These are phyloP conservation scores for Cosmopolites sordidus DNA, from an alignment of 2,888 invertebrate species.

Conservation along the genomic window DNA sequence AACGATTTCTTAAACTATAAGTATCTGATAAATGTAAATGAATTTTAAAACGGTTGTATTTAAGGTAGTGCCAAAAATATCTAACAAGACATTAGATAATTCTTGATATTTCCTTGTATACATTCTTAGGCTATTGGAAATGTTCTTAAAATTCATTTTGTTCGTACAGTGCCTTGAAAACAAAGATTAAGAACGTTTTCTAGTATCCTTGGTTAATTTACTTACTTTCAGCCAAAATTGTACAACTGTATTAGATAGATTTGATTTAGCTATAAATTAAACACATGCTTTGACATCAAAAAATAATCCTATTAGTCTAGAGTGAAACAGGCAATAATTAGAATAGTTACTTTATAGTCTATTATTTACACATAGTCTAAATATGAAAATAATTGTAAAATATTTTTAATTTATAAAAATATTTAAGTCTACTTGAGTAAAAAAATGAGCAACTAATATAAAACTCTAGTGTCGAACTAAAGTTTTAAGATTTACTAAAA, in stretches of 20 bases:
- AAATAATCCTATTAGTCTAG: too few species aligned
- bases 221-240: background rate
- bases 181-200: background rate
- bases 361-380: background rate
- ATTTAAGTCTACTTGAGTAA: slow-evolving; percentile 1
- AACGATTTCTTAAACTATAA: too few species aligned
- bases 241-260: background rate
- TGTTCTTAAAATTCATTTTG: background rate
- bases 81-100: background rate
- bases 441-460: slow-evolving; percentile 4
- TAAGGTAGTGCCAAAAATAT: background rate
- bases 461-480: slow-evolving; percentile 1
- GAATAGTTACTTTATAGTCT: too few species aligned
- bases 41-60: too few species aligned
- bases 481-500: slow-evolving; percentile 1
- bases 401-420: slow-evolving; percentile 10
- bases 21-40: too few species aligned
- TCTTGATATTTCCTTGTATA: background rate
- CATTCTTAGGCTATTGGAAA: background rate
- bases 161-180: background rate
- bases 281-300: too few species aligned
- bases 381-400: slow-evolving; percentile 1
- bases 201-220: background rate
- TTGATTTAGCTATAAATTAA: too few species aligned
- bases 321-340: too few species aligned